Base-by-base conservation (phyloP, 2,888 invertebrate species). In the Trissoscelio sp. region DNA sequence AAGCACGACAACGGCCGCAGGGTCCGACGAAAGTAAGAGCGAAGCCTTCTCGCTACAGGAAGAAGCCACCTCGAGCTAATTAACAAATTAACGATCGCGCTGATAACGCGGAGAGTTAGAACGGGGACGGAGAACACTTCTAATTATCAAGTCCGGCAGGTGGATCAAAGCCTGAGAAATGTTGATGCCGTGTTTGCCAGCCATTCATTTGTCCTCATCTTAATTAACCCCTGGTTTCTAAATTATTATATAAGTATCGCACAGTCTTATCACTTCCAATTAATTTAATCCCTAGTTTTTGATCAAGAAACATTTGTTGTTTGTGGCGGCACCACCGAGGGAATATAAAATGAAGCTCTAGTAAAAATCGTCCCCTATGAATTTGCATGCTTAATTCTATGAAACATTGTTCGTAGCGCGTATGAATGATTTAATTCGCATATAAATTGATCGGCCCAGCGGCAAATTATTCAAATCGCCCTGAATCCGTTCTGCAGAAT, bases 41-140 rank as follows among this genome's bases (percentile, higher is more conserved):
- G 64, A 24, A 37, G 14, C 5, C 42, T 31, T n/a, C n/a, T n/a
- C n/a, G 42, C 44, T 16, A 39, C 28, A 66, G 53, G 72, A 67
- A 67, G 62, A 67, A 72, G 74, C 31, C 83, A 72, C 83, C 66
- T 72, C 64, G 60, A 70, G 66, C 75, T 81, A 81, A 83, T 83
- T 83, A 83, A 83, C 81, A 75, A 83, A 83, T 83, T 83, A 83
- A 83, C 69, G 81, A 83, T 83, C 42, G 39, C 12, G 16, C 57
- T 48, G 83, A 79, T 83, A 79, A 75, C 44, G 46, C 74, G 20
- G 55, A 7, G 20, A 53, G 24, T 55, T 57, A 24, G 51, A 62
- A 42, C 44, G 74, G 51, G 73, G 75, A 70, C 62, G 53, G 53
- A n/a, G n/a, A 28, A 62, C 22, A 70, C 55, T 51, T 79, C 67